phyloP scores from a whole-genome alignment of 2,113 vertebrate species.

The Poecilia latipinna region DNA sequence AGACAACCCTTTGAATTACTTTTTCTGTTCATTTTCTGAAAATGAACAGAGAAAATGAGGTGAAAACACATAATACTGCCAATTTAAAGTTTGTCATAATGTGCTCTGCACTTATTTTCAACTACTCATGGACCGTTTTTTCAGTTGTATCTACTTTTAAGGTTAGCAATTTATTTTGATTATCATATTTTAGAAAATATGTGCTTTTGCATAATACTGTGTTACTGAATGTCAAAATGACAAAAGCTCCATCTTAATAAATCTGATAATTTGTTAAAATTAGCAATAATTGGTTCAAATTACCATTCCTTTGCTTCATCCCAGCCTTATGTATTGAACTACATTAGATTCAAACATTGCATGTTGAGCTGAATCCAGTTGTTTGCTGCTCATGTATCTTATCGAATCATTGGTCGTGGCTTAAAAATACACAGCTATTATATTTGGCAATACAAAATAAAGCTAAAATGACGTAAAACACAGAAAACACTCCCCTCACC shows the following conservation, averaged over 20 bases:
- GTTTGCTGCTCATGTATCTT: too few relatives aligned
- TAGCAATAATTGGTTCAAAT: background rate
- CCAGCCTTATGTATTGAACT: too few relatives aligned
- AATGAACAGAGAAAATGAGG: too few relatives aligned
- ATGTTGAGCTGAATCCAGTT: background rate
- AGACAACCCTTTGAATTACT: too few relatives aligned
- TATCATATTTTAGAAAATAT: background rate
- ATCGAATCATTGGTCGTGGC: background rate
- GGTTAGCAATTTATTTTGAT: background rate
- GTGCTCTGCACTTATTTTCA: too few relatives aligned
- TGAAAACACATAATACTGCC: too few relatives aligned
- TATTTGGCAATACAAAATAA: background rate
- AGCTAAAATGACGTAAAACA: background rate
- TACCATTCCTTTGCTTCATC: too few relatives aligned
- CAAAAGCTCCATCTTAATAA: background rate
- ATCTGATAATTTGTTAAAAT: background rate
- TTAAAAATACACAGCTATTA: background rate
- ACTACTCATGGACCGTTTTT: too few relatives aligned
- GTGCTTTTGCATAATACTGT: background rate
- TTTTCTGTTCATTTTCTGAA: too few relatives aligned
- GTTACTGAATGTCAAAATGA: background rate
- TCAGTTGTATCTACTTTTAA: background rate
- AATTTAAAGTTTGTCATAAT: too few relatives aligned
- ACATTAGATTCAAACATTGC: background rate
- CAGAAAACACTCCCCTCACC: background rate